Base-by-base conservation (phyloP, 2,113 vertebrate species). In the Coryphaenoides rupestris region DNA sequence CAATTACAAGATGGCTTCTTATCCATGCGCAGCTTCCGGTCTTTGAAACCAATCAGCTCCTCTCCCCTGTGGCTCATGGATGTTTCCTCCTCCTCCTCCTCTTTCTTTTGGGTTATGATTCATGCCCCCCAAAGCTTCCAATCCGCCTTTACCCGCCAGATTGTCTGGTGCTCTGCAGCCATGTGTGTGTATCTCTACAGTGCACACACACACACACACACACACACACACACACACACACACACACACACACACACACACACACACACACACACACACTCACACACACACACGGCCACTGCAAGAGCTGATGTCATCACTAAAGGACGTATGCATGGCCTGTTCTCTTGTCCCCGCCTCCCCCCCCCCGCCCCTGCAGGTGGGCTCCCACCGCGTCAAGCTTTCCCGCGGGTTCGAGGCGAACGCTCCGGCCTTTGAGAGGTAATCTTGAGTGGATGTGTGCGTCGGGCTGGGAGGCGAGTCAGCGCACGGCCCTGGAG, bases 341-440 rank as follows among this genome's bases (percentile, higher is more conserved):
- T 9, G 19, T 5, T 79, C 58, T 70, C 63, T 60, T 65, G 33
- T 73, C 52, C 68, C 62, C 22, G 70, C 21, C 75, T 5, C 2
- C 56, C 58, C 16, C 76, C 55, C 74, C 57, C 72, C 21, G 21
- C 1, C 76, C 33, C 17, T 28, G 21, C 70, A 99, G 97, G 97
- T 99, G 55, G 97, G 96, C 69, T 99, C 97, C n/a, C 97, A 99
- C 82, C 95, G 96, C 65, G 97, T 99, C 69, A 94, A 96, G 76
- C 95, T 99, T 88, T 99, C 97, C 47, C 89, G 97, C 58, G 97
- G 97, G 46, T 99, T 98, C 61, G 96, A 99, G 84, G 95, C 96
- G 0, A 99, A 99, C 10, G 97, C 97, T 6, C 96, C 96, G 14
- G 97, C 97, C 58, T 99, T 99, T 86, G 96, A 99, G 84, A 96